Evolutionary conservation across 2,797 vertebrate genomes (phyloP).

Genomic region (Clarias pachynema): DNA sequence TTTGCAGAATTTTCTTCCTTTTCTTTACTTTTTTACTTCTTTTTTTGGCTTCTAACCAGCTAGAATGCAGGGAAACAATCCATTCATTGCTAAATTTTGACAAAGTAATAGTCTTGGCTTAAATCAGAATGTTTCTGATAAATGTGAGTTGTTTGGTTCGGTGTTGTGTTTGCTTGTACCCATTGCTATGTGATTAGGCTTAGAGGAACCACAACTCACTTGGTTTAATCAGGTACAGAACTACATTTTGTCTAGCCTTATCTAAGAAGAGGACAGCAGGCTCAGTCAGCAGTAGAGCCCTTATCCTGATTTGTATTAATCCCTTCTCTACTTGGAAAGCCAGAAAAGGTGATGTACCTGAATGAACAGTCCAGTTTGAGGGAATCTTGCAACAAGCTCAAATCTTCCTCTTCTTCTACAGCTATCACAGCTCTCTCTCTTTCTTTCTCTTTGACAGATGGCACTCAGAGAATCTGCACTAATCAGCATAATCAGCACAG

Average conservation of each 20-base stretch:
- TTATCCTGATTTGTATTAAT: slow-evolving; percentile 67
- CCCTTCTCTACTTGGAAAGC: slow-evolving; percentile 58
- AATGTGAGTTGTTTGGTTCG: neutral
- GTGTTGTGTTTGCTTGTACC: slow-evolving; percentile 25
- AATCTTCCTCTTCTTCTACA: slow-evolving; percentile 24
- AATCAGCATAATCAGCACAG: slow-evolving; percentile 63
- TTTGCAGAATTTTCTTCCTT: neutral
- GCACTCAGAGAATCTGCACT: slow-evolving; percentile 52
- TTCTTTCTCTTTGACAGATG: slow-evolving; percentile 46
- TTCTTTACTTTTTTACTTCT: neutral
- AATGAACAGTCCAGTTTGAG: slow-evolving; percentile 43
- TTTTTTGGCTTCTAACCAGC: neutral
- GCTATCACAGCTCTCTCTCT: neutral
- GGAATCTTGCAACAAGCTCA: slow-evolving; percentile 12
- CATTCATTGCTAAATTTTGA: neutral
- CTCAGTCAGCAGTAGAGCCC: slow-evolving; percentile 54
- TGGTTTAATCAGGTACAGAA: slow-evolving; percentile 33
- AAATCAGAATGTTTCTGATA: neutral
- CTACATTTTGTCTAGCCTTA: slow-evolving; percentile 9
- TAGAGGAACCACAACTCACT: slow-evolving; percentile 14
- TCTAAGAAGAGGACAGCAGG: slow-evolving; percentile 22
- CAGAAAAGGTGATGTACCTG: slow-evolving; percentile 65
- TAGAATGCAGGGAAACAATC: neutral
- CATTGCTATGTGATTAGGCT: slow-evolving; percentile 34
- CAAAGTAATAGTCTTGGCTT: neutral